phyloP scores from a whole-genome alignment of 2,888 invertebrate species.

The Hirtodrosophila histrioides region DNA sequence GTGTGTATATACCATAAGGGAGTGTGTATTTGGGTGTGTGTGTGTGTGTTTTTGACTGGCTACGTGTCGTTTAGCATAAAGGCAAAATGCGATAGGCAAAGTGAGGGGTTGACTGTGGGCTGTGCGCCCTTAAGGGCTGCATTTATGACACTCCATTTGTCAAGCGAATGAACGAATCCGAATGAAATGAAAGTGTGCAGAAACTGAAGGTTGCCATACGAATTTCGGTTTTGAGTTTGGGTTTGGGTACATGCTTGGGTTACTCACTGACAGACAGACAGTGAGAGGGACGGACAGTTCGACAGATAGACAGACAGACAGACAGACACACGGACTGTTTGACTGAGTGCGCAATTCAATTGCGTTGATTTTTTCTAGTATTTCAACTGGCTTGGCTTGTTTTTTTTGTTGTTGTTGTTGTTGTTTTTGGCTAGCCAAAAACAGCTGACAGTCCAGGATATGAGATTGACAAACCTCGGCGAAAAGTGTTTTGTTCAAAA shows the following conservation, averaged over 20 bases:
- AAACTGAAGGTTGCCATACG: slow-evolving; percentile 42
- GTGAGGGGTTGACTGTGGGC: slow-evolving; percentile 21
- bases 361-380: slow-evolving; percentile 62
- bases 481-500: slow-evolving; percentile 71
- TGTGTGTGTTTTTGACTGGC: slow-evolving; percentile 29
- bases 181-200: slow-evolving; percentile 60
- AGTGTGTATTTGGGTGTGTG: slow-evolving; percentile 4
- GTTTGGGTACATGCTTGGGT: slow-evolving; percentile 37
- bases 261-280: slow-evolving; percentile 30
- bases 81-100: slow-evolving; percentile 54
- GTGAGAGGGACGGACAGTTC: slow-evolving; percentile 6
- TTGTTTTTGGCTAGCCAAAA: slow-evolving; percentile 33
- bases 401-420: too few relatives aligned
- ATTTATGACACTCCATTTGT: slow-evolving; percentile 81
- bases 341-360: slow-evolving; percentile 74
- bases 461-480: slow-evolving; percentile 48
- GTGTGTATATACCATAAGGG: slow-evolving; percentile 16
- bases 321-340: slow-evolving; percentile 30
- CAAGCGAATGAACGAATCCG: slow-evolving; percentile 68
- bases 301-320: slow-evolving; percentile 16
- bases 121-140: slow-evolving; percentile 77
- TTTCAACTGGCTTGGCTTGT: slow-evolving; percentile 18
- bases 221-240: slow-evolving; percentile 24
- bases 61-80: slow-evolving; percentile 77
- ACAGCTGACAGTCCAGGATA: slow-evolving; percentile 40